Base-by-base conservation (phyloP, 2,113 vertebrate genomes). In the Bufo gargarizans region DNA sequence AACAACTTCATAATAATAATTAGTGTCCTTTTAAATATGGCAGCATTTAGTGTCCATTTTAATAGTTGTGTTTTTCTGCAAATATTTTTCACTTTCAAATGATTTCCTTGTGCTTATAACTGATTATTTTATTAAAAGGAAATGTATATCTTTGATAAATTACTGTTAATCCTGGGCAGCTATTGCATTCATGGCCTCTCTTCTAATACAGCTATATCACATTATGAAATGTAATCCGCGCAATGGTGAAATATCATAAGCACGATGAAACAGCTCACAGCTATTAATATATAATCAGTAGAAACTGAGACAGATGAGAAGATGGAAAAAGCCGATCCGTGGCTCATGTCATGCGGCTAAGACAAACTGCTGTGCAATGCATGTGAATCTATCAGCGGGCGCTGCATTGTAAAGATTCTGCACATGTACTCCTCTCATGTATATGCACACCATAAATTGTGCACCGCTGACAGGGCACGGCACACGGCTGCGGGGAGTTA, bases 221-320 rank as follows among this genome's bases (percentile, higher is more conserved):
- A 71, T 13, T 1, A 43, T 72, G 13, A 72, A 72, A 5, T 20
- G 9, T 13, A 43, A 20, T 13, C 22, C 14, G 22, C 11, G 20
- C 19, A 45, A 74, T 47, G 43, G 45, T 1, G 13, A 58, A 58
- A 59, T 80, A 58, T 80, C 56, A 80, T n/a, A 80, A 80, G 43
- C 55, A 80, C 33, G 50, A 58, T 80, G 55, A 6, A 59, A 56
- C 2, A 16, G 55, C 77, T 58, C 13, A 80, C 33, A 58, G 55
- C 77, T 58, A 80, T 56, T 80, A 59, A 59, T 80, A 80, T 80
- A 80, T 80, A 58, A 58, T 80, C 22, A 16, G 53, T 80, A 16
- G 11, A 80, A 79, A 13, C 11, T 0, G 77, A 79, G 77, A 79
- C 53, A 79, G 77, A 80, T 22, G 53, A 56, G 77, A 33, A 80